A percentile compares a stretch with the other conserved stretches of the same genome.
Evolutionary conservation across 2,797 vertebrate genomes (phyloP).

Genomic region (Apogon hyalosoma): DNA sequence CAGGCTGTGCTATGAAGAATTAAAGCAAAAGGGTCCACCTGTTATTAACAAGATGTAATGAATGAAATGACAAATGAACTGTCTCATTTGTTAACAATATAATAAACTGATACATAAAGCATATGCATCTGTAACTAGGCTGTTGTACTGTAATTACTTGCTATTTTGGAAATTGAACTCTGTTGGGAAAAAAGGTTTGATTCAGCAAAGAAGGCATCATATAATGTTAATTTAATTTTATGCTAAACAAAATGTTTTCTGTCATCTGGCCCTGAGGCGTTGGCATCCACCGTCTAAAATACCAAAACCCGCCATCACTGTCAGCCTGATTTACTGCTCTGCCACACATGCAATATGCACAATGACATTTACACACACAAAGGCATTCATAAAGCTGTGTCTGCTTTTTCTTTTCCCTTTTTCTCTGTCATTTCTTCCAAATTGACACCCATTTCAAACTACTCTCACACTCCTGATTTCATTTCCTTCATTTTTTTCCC

Average conservation of each 20-base stretch:
- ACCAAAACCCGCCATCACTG: constrained; percentile 41
- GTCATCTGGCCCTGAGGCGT: constrained; percentile 33
- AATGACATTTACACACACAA: constrained; percentile 32
- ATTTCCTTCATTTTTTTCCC: too few relatives aligned
- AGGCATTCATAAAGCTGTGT: background rate
- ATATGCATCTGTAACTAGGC: constrained; percentile 3
- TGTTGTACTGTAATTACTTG: constrained; percentile 38
- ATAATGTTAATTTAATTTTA: constrained; percentile 63
- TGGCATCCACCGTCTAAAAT: constrained; percentile 44
- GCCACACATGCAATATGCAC: constrained; percentile 25
- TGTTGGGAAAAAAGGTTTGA: constrained; percentile 22
- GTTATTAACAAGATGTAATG: too few relatives aligned
- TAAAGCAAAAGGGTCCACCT: too few relatives aligned
- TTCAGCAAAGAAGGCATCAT: constrained; percentile 41
- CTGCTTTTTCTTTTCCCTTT: background rate
- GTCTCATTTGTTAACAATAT: constrained; percentile 9
- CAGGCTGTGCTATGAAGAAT: too few relatives aligned
- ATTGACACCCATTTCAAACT: constrained; percentile 4
- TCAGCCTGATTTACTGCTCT: constrained; percentile 51
- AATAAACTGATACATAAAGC: constrained; percentile 1
- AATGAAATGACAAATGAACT: too few relatives aligned
- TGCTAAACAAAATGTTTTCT: constrained; percentile 52
- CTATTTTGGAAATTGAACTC: constrained; percentile 26
- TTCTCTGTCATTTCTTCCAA: background rate
- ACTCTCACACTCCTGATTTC: too few relatives aligned